These are phyloP conservation scores for Alviniconcha strummeri DNA, from an alignment of 2,888 invertebrate species.

Conservation along the genomic window DNA sequence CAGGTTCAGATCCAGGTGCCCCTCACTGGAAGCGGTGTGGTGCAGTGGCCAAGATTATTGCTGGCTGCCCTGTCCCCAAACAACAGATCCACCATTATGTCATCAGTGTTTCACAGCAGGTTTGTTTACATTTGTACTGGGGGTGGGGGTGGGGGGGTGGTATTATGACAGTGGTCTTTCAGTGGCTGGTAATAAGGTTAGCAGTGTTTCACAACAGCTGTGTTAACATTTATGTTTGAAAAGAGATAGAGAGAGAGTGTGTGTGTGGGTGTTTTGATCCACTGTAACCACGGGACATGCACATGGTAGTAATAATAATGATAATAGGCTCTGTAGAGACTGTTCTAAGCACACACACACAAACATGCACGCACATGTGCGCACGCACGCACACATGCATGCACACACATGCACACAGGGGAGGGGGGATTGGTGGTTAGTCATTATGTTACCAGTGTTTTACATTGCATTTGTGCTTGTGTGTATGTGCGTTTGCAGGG, in stretches of 20 bases:
- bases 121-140: conserved; percentile 28
- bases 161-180: too few species aligned
- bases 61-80: conserved; percentile 68
- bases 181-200: too few species aligned
- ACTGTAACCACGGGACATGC: too few species aligned
- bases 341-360: too few species aligned
- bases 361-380: neutral
- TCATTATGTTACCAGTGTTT: too few species aligned
- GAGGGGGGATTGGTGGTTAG: too few species aligned
- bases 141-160: too few species aligned
- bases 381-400: neutral
- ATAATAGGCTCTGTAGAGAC: neutral
- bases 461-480: too few species aligned
- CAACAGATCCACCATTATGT: conserved; percentile 61
- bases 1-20: conserved; percentile 13
- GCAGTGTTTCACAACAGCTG: too few species aligned
- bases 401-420: neutral
- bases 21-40: conserved; percentile 81
- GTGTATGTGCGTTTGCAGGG: too few species aligned
- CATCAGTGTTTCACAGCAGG: conserved; percentile 63
- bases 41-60: conserved; percentile 80
- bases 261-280: neutral
- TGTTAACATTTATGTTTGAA: too few species aligned
- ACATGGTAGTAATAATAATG: neutral
- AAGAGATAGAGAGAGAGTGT: neutral